These are phyloP conservation scores for Stictonetta naevosa DNA, from an alignment of 2,113 vertebrate genomes.

Conservation along the genomic window DNA sequence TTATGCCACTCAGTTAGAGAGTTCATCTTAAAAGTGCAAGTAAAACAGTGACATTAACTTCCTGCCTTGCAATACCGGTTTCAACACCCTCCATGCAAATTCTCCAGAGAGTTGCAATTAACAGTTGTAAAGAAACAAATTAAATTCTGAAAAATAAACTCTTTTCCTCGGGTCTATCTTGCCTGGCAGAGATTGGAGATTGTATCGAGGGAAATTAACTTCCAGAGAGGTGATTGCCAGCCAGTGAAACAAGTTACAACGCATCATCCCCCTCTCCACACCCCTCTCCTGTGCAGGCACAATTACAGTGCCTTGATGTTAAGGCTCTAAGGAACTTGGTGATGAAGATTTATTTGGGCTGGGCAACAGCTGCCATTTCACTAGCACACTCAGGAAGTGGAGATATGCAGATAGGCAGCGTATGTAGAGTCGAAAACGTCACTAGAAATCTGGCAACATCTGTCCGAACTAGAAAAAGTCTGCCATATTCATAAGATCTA, in stretches of 20 bases:
- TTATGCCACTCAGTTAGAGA: neutral
- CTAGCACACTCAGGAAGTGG: neutral
- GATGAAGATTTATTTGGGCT: neutral
- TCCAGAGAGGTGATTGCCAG: neutral
- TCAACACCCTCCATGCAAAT: neutral
- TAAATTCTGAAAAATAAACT: neutral
- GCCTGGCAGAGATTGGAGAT: neutral
- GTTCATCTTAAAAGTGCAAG: neutral
- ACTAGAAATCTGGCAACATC: neutral
- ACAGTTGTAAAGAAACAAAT: neutral
- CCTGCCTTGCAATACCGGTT: neutral
- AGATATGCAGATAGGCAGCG: neutral
- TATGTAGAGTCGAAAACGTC: neutral
- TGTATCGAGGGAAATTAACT: neutral
- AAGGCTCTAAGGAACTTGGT: neutral
- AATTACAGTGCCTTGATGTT: neutral
- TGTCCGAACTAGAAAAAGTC: neutral
- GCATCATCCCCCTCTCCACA: neutral
- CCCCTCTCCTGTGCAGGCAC: neutral
- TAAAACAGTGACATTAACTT: neutral
- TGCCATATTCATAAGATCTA: neutral
- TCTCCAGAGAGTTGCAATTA: neutral
- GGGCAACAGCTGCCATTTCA: conserved; percentile 2
- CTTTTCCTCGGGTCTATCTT: neutral
- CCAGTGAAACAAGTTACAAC: neutral